These are phyloP conservation scores for Hyperoplus immaculatus DNA, from an alignment of 2,797 vertebrate species.

Conservation along the genomic window DNA sequence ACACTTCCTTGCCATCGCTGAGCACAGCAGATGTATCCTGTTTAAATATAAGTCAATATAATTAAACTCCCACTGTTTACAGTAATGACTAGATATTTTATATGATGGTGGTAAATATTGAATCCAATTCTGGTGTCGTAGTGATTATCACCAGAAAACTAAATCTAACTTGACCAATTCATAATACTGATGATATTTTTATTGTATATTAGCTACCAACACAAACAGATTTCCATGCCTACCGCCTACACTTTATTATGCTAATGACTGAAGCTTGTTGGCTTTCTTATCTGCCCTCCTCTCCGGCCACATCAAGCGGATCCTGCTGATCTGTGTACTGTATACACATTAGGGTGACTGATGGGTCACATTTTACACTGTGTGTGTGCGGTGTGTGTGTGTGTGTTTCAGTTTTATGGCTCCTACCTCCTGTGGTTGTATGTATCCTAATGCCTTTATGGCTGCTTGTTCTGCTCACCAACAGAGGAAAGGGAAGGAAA, in stretches of 20 bases:
- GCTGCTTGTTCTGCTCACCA: slow-evolving; percentile 42
- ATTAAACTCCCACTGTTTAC: neutral
- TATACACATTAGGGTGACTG: slow-evolving; percentile 48
- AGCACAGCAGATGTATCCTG: neutral
- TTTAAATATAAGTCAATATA: neutral
- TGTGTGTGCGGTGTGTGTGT: neutral
- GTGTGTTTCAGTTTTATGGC: slow-evolving; percentile 62
- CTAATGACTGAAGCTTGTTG: slow-evolving; percentile 32
- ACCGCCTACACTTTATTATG: slow-evolving; percentile 13
- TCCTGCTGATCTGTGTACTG: slow-evolving; percentile 51
- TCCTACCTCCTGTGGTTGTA: slow-evolving; percentile 45
- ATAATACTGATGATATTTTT: slow-evolving; percentile 43
- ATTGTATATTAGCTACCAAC: slow-evolving; percentile 26
- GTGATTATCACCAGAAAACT: too few species aligned
- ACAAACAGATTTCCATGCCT: slow-evolving; percentile 12
- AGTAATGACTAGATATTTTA: neutral
- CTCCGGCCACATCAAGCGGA: slow-evolving; percentile 32
- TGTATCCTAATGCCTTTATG: slow-evolving; percentile 63
- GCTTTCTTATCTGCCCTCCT: slow-evolving; percentile 52
- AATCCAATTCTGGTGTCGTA: too few species aligned
- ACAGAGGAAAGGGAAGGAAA: neutral
- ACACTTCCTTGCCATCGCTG: neutral
- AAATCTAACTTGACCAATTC: slow-evolving; percentile 11
- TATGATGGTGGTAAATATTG: neutral
- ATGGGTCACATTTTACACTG: too few species aligned